Conservation (phyloP, 2,888 invertebrate genomes). For the Microctonus hyperodae region DNA sequence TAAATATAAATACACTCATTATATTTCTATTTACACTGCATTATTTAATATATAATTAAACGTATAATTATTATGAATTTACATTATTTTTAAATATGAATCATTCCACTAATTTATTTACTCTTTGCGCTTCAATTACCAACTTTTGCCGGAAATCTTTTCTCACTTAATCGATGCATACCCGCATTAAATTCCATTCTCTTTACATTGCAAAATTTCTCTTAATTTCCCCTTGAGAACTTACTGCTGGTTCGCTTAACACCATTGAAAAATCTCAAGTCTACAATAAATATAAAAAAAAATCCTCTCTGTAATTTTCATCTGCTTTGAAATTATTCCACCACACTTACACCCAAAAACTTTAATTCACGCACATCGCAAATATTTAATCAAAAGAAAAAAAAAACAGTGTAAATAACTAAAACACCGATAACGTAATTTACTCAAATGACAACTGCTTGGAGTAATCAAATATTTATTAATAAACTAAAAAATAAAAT, state of each 20-base stretch:
- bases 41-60: too few relatives aligned
- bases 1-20: not conserved
- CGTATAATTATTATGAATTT: too few relatives aligned
- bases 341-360: too few relatives aligned
- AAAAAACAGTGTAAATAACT: slow-evolving; percentile 3
- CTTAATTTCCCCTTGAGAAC: not conserved
- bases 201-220: not conserved
- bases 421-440: not conserved
- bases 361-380: too few relatives aligned
- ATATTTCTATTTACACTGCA: too few relatives aligned
- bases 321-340: too few relatives aligned
- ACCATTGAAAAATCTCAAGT: not conserved
- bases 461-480: not conserved
- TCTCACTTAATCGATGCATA: not conserved
- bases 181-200: not conserved
- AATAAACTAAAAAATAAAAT: not conserved
- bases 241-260: not conserved
- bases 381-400: too few relatives aligned
- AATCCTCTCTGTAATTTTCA: too few relatives aligned
- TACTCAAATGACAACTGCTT: not conserved
- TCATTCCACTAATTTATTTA: slow-evolving; percentile 2
- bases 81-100: too few relatives aligned
- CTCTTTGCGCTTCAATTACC: slow-evolving; percentile 24
- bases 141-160: slow-evolving; percentile 23
- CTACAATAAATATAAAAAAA: too few relatives aligned